Evolutionary conservation across 1,140 invertebrate genomes (phyloP).

Genomic region (Penaeus indicus): DNA sequence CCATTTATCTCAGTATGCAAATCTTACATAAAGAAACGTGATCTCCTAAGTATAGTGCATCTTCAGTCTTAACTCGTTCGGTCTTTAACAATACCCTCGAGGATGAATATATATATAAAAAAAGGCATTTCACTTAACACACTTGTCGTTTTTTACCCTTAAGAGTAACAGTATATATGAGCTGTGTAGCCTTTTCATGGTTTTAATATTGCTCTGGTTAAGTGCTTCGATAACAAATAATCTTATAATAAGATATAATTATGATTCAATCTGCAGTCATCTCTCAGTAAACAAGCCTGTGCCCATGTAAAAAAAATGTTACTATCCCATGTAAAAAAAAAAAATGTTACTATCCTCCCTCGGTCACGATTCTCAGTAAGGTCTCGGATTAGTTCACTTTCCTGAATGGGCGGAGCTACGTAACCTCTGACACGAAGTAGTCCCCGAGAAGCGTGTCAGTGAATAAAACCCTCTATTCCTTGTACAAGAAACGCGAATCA

Average conservation of each 20-base stretch:
- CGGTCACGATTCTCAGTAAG: not conserved
- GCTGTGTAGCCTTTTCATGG: no score
- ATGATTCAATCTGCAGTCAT: not conserved
- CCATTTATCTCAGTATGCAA: no score
- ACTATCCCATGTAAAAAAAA: not conserved
- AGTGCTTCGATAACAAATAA: not conserved
- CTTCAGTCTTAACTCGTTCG: no score
- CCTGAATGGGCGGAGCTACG: slow-evolving; percentile 48
- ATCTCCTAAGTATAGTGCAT: no score
- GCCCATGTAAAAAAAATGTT: slow-evolving; percentile 10
- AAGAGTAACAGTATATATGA: no score
- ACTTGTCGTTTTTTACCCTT: no score
- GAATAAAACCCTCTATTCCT: no score
- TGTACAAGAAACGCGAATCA: no score
- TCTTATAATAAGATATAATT: not conserved
- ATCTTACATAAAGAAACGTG: no score
- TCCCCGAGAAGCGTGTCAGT: not conserved
- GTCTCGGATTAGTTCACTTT: slow-evolving; percentile 48
- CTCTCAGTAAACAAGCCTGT: slow-evolving; percentile 23
- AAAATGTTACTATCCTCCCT: not conserved
- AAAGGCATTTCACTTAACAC: no score
- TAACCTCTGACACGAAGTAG: slow-evolving; percentile 45
- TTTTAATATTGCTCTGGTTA: not conserved
- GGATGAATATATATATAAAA: no score
- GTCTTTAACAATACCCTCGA: no score